Percentiles rank a stretch among this genome's conserved stretches.
phyloP scores from a whole-genome alignment of 2,797 vertebrate species.

The Bufotes viridis region DNA sequence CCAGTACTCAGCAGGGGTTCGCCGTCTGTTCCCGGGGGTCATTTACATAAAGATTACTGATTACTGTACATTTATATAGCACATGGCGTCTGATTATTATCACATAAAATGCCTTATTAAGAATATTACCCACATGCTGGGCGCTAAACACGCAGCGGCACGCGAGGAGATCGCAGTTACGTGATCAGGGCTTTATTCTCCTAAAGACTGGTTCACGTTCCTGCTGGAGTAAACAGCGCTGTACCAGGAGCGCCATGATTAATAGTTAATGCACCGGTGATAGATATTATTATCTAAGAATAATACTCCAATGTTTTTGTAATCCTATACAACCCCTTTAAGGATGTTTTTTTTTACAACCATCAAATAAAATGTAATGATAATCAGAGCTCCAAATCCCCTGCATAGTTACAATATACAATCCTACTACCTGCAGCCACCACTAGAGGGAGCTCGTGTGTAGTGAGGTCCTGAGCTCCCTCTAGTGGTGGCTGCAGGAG shows the following conservation, averaged over 20 bases:
- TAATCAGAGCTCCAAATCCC: too few relatives aligned
- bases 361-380: too few relatives aligned
- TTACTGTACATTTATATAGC: background rate
- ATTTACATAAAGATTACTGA: background rate
- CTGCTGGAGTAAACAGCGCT: background rate
- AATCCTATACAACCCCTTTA: too few relatives aligned
- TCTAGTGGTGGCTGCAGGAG: too few relatives aligned
- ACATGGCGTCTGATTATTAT: background rate
- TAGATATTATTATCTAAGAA: background rate
- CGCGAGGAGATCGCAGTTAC: background rate
- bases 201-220: background rate
- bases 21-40: background rate
- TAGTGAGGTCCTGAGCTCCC: too few relatives aligned
- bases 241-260: background rate
- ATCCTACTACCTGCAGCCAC: too few relatives aligned
- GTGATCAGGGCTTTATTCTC: background rate
- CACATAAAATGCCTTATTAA: background rate
- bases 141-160: background rate
- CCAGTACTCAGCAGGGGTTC: background rate
- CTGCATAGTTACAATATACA: too few relatives aligned
- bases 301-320: too few relatives aligned
- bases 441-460: too few relatives aligned
- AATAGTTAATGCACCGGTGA: background rate
- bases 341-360: too few relatives aligned
- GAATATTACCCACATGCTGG: background rate